A percentile compares a stretch with the other conserved stretches of the same genome.
Evolutionary conservation across 1,140 invertebrate species (phyloP).

Genomic region (Carposina sasakii): DNA sequence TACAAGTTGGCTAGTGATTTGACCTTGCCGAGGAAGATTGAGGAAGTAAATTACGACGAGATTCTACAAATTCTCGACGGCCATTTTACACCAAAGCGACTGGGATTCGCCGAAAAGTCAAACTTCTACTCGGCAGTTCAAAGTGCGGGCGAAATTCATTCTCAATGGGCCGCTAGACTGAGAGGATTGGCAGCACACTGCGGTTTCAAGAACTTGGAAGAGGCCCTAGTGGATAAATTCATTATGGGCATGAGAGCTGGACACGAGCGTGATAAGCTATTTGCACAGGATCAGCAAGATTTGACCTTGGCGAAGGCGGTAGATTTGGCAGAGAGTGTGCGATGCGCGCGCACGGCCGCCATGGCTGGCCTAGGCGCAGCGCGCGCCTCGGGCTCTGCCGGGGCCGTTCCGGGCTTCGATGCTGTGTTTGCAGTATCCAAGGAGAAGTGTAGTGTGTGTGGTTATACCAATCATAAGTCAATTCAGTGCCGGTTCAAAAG

Average conservation of each 20-base stretch:
- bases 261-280: constrained; percentile 9
- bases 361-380: too few relatives aligned
- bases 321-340: constrained; percentile 3
- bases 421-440: background rate
- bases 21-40: constrained; percentile 2
- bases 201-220: constrained; percentile 1
- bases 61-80: background rate
- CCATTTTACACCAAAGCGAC: constrained; percentile 9
- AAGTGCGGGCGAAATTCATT: background rate
- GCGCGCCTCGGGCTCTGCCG: background rate
- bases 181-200: constrained; percentile 2
- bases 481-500: constrained; percentile 7
- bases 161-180: constrained; percentile 6
- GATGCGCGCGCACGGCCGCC: constrained; percentile 2
- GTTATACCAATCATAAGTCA: constrained; percentile 4
- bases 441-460: constrained; percentile 7
- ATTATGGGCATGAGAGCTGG: constrained; percentile 4
- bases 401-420: background rate
- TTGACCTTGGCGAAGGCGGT: constrained; percentile 9
- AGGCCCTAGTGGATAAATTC: constrained; percentile 1
- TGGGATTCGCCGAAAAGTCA: constrained; percentile 6
- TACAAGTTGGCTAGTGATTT: constrained; percentile 1
- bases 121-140: constrained; percentile 3
- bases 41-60: background rate
- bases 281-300: background rate